phyloP scores from a whole-genome alignment of 2,113 vertebrate genomes.

The Heteronetta atricapilla region DNA sequence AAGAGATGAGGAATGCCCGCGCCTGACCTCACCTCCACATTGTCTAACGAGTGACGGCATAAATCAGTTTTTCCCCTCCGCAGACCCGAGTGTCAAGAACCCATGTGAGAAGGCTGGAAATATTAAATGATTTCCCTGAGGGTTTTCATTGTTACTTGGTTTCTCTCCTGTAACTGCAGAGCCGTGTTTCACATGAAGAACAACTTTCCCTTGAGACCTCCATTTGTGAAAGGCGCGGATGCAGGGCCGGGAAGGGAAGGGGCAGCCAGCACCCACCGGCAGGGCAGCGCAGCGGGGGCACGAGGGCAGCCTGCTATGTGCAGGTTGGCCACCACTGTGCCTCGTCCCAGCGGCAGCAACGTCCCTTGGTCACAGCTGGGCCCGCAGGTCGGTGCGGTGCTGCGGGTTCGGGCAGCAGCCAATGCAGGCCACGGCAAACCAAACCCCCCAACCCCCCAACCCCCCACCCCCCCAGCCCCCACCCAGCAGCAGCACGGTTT shows the following conservation, averaged over 20 bases:
- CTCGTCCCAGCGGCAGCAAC: not conserved
- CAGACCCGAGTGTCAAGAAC: constrained; percentile 50
- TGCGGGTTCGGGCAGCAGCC: not conserved
- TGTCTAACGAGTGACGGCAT: constrained; percentile 61
- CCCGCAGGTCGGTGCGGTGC: too few relatives aligned
- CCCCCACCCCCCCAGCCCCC: rapidly evolving
- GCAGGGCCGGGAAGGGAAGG: not conserved
- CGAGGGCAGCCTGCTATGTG: not conserved
- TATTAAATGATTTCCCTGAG: constrained; percentile 71
- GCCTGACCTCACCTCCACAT: constrained; percentile 75
- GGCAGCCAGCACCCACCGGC: not conserved
- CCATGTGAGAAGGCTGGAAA: constrained; percentile 66
- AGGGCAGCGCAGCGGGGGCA: not conserved
- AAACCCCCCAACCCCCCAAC: not conserved
- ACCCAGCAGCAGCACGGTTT: not conserved
- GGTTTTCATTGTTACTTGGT: constrained; percentile 49
- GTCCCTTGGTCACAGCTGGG: not conserved
- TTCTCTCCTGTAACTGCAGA: constrained; percentile 58
- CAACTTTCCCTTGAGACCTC: constrained; percentile 9
- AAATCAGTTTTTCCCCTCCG: constrained; percentile 70
- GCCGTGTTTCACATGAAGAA: constrained; percentile 49
- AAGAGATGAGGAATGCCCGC: constrained; percentile 72
- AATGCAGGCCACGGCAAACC: not conserved
- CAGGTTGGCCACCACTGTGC: not conserved
- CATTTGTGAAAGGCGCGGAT: constrained; percentile 32